phyloP scores from a whole-genome alignment of 2,888 invertebrate species.

The Aspidapion aeneum region DNA sequence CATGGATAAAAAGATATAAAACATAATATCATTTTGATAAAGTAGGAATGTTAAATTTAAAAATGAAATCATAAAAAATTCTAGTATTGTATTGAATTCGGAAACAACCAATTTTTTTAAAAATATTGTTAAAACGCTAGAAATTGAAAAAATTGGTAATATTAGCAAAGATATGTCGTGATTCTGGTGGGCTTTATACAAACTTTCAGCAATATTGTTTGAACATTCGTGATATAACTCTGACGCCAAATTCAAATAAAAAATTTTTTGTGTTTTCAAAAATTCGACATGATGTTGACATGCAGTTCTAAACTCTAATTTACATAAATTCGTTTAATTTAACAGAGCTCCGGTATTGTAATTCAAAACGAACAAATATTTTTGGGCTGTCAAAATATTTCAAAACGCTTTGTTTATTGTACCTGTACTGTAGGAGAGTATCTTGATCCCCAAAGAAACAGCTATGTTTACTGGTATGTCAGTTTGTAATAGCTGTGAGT shows the following conservation, averaged over 20 bases:
- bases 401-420: slow-evolving; percentile 53
- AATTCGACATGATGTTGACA: slow-evolving; percentile 33
- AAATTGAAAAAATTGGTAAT: slow-evolving; percentile 51
- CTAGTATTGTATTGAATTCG: background rate
- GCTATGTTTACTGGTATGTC: slow-evolving; percentile 84
- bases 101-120: background rate
- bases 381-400: slow-evolving; percentile 39
- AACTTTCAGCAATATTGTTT: slow-evolving; percentile 51
- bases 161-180: slow-evolving; percentile 60
- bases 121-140: slow-evolving; percentile 47
- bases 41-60: background rate
- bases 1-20: no score
- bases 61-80: background rate
- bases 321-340: slow-evolving; percentile 33
- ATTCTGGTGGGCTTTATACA: slow-evolving; percentile 53
- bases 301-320: slow-evolving; percentile 32
- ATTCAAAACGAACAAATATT: slow-evolving; percentile 42
- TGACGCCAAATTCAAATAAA: slow-evolving; percentile 40
- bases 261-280: slow-evolving; percentile 27
- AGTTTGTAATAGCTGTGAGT: slow-evolving; percentile 59
- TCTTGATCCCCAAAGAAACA: slow-evolving; percentile 68
- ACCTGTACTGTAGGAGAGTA: slow-evolving; percentile 76
- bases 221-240: slow-evolving; percentile 51
- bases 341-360: slow-evolving; percentile 42
- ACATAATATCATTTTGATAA: no score